phyloP scores from a whole-genome alignment of 2,888 invertebrate genomes.

The Cataglyphis cursor region DNA sequence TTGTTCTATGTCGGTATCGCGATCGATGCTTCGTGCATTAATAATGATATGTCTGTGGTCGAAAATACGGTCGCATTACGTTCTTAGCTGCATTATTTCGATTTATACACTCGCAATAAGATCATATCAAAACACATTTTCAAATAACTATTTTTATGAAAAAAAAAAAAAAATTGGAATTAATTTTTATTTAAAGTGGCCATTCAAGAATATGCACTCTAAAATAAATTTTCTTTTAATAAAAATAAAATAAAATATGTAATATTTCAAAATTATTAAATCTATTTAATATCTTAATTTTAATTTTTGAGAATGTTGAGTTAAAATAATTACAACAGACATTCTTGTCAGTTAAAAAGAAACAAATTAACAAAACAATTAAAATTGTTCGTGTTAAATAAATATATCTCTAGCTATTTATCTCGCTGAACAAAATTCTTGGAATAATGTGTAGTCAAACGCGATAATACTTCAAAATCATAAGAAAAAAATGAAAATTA shows the following conservation, averaged over 20 bases:
- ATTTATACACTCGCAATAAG: background rate
- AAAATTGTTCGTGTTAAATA: conserved; percentile 9
- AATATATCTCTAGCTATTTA: background rate
- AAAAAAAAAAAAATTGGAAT: too few species aligned
- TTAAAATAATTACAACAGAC: background rate
- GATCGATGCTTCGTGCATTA: conserved; percentile 39
- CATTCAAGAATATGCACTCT: background rate
- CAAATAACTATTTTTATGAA: too few species aligned
- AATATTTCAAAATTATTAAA: background rate
- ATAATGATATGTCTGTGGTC: conserved; percentile 26
- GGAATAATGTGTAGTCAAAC: background rate
- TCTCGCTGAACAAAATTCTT: conserved; percentile 2
- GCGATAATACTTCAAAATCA: conserved; percentile 1
- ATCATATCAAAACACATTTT: too few species aligned
- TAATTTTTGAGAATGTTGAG: too few species aligned
- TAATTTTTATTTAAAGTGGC: background rate
- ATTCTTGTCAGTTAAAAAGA: background rate
- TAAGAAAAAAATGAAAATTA: background rate
- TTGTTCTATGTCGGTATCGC: conserved; percentile 12
- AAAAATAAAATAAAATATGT: background rate
- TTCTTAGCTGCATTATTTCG: conserved; percentile 13
- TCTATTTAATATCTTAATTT: background rate
- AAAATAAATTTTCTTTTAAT: background rate
- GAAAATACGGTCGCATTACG: conserved; percentile 28
- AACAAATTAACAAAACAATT: background rate